phyloP scores from a whole-genome alignment of 23 tunicate genomes.

The Trididemnum nubilum region DNA sequence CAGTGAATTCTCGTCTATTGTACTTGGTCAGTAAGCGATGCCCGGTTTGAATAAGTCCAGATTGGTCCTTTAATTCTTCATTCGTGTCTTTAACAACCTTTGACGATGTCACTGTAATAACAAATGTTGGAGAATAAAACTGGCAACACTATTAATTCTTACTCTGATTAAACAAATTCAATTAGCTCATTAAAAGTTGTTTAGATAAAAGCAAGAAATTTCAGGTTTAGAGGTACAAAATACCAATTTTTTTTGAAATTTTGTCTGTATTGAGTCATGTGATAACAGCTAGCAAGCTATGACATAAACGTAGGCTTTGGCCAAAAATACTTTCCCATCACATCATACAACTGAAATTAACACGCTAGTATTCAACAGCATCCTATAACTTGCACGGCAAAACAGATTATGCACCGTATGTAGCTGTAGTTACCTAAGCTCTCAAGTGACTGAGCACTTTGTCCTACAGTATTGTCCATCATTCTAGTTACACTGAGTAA shows the following conservation, averaged over 20 bases:
- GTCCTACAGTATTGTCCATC: conserved; percentile 63
- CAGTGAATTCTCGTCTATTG: conserved; percentile 83
- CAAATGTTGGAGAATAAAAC: not conserved
- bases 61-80: conserved; percentile 77
- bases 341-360: too few relatives aligned
- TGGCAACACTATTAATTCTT: not conserved
- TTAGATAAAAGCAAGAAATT: too few relatives aligned
- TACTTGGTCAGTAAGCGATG: conserved; percentile 81
- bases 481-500: conserved; percentile 67
- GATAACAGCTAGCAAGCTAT: too few relatives aligned
- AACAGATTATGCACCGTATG: too few relatives aligned
- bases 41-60: conserved; percentile 76
- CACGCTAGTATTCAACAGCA: too few relatives aligned
- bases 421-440: conserved; percentile 57
- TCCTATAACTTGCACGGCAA: too few relatives aligned
- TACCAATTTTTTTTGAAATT: too few relatives aligned
- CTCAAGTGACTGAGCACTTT: conserved; percentile 59
- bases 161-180: not conserved
- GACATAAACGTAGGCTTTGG: too few relatives aligned
- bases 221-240: too few relatives aligned
- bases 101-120: conserved; percentile 68
- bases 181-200: too few relatives aligned
- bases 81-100: conserved; percentile 55
- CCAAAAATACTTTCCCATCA: too few relatives aligned
- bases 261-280: too few relatives aligned